Evolutionary conservation across 2,888 invertebrate species (phyloP).

Genomic region (Cheilosia urbana): DNA sequence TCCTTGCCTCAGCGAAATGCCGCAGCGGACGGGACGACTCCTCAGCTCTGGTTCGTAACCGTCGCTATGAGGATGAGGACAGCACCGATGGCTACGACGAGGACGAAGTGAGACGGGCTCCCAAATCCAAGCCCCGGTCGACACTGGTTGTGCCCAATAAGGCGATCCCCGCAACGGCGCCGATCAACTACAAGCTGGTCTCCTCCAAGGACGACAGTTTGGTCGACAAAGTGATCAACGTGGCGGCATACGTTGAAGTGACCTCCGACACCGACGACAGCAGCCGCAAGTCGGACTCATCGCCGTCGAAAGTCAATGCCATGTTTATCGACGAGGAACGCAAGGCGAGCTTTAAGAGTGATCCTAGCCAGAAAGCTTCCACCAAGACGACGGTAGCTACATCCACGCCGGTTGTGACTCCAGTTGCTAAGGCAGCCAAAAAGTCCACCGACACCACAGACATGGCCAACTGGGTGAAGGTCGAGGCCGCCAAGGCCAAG

Average conservation of each 20-base stretch:
- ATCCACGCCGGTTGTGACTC: conserved; percentile 31
- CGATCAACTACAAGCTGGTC: conserved; percentile 80
- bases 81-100: conserved; percentile 83
- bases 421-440: conserved; percentile 43
- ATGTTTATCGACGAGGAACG: conserved; percentile 84
- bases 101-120: conserved; percentile 83
- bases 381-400: conserved; percentile 74
- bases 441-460: conserved; percentile 76
- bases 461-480: conserved; percentile 80
- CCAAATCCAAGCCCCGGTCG: conserved; percentile 83
- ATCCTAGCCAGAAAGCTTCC: conserved; percentile 80
- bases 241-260: conserved; percentile 83
- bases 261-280: conserved; percentile 84
- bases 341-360: conserved; percentile 83
- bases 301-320: conserved; percentile 83
- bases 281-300: conserved; percentile 82
- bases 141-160: conserved; percentile 77
- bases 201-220: conserved; percentile 80
- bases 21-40: conserved; percentile 91
- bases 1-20: conserved; percentile 93
- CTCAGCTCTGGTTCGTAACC: conserved; percentile 89
- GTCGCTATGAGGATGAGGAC: conserved; percentile 86
- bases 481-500: conserved; percentile 79
- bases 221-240: conserved; percentile 83
- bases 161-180: conserved; percentile 76